Percentiles rank a stretch among this genome's conserved stretches.
Evolutionary conservation across 1,140 invertebrate genomes (phyloP).

Genomic region (Diachasmimorpha longicaudata): DNA sequence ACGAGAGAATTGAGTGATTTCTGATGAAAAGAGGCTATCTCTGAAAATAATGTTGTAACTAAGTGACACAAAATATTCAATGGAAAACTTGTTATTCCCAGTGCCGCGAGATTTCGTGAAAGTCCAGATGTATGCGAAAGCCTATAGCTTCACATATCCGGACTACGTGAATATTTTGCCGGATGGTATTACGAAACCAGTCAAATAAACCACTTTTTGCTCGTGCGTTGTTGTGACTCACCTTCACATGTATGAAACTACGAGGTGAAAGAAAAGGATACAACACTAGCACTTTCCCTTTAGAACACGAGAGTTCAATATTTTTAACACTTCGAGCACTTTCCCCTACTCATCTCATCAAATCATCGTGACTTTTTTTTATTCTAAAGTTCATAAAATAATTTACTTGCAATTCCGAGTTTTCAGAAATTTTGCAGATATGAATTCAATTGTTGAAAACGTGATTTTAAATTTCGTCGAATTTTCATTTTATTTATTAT

Average conservation of each 20-base stretch:
- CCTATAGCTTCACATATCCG: neutral
- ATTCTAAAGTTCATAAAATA: too few relatives aligned
- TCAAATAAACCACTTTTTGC: neutral
- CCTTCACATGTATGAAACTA: neutral
- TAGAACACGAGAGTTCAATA: constrained; percentile 6
- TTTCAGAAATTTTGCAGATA: too few relatives aligned
- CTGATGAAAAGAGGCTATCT: neutral
- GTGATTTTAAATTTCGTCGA: too few relatives aligned
- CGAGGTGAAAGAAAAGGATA: constrained; percentile 10
- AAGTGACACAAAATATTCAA: neutral
- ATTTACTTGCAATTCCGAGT: too few relatives aligned
- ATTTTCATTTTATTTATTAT: too few relatives aligned
- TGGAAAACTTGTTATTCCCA: neutral
- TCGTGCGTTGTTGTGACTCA: neutral
- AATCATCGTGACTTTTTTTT: neutral
- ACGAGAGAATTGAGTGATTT: too few relatives aligned
- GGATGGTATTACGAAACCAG: neutral
- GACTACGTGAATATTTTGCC: constrained; percentile 3
- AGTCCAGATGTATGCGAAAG: neutral
- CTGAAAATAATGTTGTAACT: neutral
- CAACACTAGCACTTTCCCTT: constrained; percentile 21
- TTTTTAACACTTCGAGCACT: constrained; percentile 12
- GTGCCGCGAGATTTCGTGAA: neutral
- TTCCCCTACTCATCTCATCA: neutral
- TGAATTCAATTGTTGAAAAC: too few relatives aligned